These are phyloP conservation scores for Battus philenor DNA, from an alignment of 1,140 invertebrate genomes.

Conservation along the genomic window DNA sequence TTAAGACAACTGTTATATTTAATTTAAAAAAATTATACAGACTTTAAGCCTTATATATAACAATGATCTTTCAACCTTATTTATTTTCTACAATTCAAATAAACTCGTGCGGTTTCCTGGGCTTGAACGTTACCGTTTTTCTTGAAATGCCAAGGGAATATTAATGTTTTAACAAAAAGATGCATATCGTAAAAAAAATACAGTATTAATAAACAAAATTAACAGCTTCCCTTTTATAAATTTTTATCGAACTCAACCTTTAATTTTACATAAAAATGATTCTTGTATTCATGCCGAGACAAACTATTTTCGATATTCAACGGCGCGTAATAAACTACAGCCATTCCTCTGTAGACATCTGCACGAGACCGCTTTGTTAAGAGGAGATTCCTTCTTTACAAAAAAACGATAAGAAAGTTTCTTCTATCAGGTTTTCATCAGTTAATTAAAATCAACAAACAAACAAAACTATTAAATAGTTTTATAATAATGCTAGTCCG, in stretches of 20 bases:
- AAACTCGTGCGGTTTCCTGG: not conserved
- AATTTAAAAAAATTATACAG: no score
- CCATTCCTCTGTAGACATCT: not conserved
- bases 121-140: not conserved
- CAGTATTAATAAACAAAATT: constrained; percentile 5
- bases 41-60: not conserved
- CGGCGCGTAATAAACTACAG: not conserved
- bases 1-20: no score
- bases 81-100: constrained; percentile 11
- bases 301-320: not conserved
- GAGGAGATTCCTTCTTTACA: no score
- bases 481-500: no score
- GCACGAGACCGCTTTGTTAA: not conserved
- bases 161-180: constrained; percentile 8
- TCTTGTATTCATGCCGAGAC: not conserved
- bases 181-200: constrained; percentile 6
- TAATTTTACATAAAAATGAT: constrained; percentile 1
- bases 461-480: no score
- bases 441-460: no score
- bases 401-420: no score
- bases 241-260: not conserved
- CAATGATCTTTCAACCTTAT: constrained; percentile 5
- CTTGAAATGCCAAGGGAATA: constrained; percentile 12
- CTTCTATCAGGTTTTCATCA: no score
- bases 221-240: constrained; percentile 11